Evolutionary conservation across 23 tunicate species (phyloP).

Genomic region (Corella eumyota): DNA sequence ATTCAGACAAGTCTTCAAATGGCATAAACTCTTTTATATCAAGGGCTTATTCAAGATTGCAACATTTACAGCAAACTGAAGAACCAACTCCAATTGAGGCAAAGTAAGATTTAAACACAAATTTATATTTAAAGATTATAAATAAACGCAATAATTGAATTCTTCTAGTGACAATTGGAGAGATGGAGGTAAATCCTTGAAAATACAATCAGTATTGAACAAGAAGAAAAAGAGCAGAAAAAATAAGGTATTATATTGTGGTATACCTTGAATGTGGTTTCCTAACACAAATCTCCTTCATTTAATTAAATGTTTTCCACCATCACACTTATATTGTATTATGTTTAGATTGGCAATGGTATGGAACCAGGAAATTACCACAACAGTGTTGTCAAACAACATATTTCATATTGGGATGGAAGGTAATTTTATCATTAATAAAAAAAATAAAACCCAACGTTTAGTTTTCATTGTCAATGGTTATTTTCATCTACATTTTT

Average conservation of each 20-base stretch:
- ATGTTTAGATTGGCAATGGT: slow-evolving; percentile 23
- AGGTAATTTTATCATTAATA: slow-evolving; percentile 18
- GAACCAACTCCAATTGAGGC: slow-evolving; percentile 17
- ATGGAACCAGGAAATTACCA: too few relatives aligned
- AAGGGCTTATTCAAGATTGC: slow-evolving; percentile 40
- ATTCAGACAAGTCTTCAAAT: slow-evolving; percentile 13
- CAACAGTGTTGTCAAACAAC: slow-evolving; percentile 68
- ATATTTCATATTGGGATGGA: slow-evolving; percentile 79
- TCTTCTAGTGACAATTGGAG: slow-evolving; percentile 30
- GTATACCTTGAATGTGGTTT: background rate
- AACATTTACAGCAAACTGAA: slow-evolving; percentile 26
- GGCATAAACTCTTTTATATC: slow-evolving; percentile 17
- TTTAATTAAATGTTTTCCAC: too few relatives aligned
- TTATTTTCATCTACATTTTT: too few relatives aligned
- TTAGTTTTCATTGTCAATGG: too few relatives aligned
- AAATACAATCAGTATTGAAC: slow-evolving; percentile 18
- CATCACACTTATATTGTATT: too few relatives aligned
- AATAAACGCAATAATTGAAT: background rate
- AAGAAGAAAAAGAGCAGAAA: slow-evolving; percentile 62
- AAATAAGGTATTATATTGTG: slow-evolving; percentile 22
- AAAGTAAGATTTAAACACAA: slow-evolving; percentile 7
- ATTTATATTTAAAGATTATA: background rate
- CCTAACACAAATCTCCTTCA: background rate
- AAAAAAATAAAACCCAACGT: too few relatives aligned
- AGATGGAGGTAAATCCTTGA: slow-evolving; percentile 24